These are phyloP conservation scores for Myrmecobius fasciatus DNA, from an alignment of 2,113 vertebrate genomes.

Conservation along the genomic window DNA sequence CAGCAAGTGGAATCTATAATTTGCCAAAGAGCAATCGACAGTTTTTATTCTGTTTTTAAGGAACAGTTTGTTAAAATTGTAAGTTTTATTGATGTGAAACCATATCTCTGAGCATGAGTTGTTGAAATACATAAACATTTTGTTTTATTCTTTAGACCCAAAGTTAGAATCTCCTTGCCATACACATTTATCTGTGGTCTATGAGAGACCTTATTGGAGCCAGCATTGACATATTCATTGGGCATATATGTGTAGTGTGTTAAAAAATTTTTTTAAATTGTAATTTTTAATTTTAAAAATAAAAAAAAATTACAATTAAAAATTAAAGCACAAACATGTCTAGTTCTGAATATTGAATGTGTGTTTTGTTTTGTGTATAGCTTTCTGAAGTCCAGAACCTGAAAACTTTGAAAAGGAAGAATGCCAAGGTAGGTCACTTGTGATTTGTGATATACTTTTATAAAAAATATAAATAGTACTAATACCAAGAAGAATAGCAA, in stretches of 20 bases:
- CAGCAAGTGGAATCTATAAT: constrained; percentile 81
- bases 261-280: background rate
- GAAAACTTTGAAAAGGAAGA: constrained; percentile 85
- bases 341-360: constrained; percentile 32
- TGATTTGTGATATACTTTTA: background rate
- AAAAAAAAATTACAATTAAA: background rate
- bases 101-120: background rate
- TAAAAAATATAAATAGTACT: background rate
- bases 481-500: background rate
- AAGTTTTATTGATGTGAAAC: constrained; percentile 62
- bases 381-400: constrained; percentile 82
- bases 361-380: constrained; percentile 71
- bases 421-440: constrained; percentile 87
- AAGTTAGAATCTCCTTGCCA: background rate
- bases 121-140: background rate
- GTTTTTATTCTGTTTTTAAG: constrained; percentile 85
- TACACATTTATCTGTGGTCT: background rate
- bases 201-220: background rate
- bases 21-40: constrained; percentile 82
- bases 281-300: too few relatives aligned
- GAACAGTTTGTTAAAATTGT: constrained; percentile 88
- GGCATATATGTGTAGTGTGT: background rate
- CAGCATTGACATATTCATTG: background rate
- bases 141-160: background rate
- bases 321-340: background rate